Base-by-base conservation (phyloP, 64 coral and sea anemone species). In the Cladopsammia gracilis region DNA sequence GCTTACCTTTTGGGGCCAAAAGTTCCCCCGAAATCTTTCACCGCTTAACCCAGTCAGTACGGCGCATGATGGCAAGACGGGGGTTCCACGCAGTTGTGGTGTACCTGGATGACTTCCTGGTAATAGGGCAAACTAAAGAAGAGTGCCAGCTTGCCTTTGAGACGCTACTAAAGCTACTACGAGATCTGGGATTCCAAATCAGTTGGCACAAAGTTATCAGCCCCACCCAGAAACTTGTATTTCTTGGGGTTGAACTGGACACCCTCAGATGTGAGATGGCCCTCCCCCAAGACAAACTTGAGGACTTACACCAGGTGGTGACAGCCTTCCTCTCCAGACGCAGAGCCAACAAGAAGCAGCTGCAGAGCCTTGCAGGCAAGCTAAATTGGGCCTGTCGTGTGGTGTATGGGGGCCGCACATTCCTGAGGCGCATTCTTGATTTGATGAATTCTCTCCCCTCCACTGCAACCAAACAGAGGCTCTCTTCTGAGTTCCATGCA, bases 31-130 rank as follows among this genome's bases (percentile, higher is more conserved):
- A 44, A 25, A 86, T 86, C 3, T 93, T 86, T 23, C 34, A 67
- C 13, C 9, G 71, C 7, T 11, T 92, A 16, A 64, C 80, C 2
- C 80, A 86, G 25, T 73, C 70, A 0, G 73, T 92, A 2, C 53
- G 50, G 9, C 22, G 66, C 14, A 83, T 73, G 89, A 91, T 83
- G 89, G 7, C 50, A 0, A 58, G 62, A 43, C 48, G 52, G 0
- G 78, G 78, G 3, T 91, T 82, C 25, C 7, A 59, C 2, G 11
- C 18, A 10, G 48, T 83, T 11, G 25, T 92, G 14, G 69, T 85
- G 6, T 92, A 92, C 18, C 15, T 91, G 10, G 89, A 91, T 45
- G 89, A 83, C 16, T 91, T 83, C 34, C 46, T 91, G 20, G 48
- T 83, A 3, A 83, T 83, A 4, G 79, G 20, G 4, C 4, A 20